A percentile compares a stretch with the other conserved stretches of the same genome.
Evolutionary conservation across 1,140 invertebrate genomes (phyloP).

Genomic region (Danaus melanippus): DNA sequence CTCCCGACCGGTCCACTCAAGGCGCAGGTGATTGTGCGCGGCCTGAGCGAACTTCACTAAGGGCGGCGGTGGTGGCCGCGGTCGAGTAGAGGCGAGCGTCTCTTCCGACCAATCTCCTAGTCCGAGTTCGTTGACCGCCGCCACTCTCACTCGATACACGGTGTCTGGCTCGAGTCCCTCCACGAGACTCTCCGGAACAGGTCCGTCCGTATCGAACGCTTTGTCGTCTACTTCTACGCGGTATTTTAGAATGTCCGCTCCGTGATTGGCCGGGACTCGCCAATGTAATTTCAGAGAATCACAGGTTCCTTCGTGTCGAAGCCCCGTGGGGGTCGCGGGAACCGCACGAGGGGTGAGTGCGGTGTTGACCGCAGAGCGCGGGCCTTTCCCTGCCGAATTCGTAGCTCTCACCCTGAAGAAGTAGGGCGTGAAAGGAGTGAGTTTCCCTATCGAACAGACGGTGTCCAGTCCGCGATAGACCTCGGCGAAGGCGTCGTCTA

Average conservation of each 20-base stretch:
- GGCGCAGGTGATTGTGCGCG: constrained; percentile 85
- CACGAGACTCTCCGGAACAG: constrained; percentile 68
- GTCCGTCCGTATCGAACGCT: constrained; percentile 73
- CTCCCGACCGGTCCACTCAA: constrained; percentile 87
- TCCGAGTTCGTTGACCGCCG: constrained; percentile 88
- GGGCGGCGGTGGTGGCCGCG: constrained; percentile 84
- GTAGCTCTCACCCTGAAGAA: constrained; percentile 84
- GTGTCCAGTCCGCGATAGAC: constrained; percentile 75
- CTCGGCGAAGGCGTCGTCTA: constrained; percentile 59
- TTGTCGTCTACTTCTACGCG: constrained; percentile 81
- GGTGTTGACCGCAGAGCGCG: constrained; percentile 77
- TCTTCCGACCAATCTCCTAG: constrained; percentile 82
- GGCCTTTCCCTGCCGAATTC: constrained; percentile 83
- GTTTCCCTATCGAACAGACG: constrained; percentile 78
- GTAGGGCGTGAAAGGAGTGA: constrained; percentile 84
- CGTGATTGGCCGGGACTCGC: constrained; percentile 81
- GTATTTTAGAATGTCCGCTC: constrained; percentile 81
- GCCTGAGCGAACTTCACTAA: constrained; percentile 79
- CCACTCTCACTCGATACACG: constrained; percentile 80
- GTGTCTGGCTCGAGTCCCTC: constrained; percentile 73
- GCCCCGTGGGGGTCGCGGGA: constrained; percentile 77
- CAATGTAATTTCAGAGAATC: constrained; percentile 80
- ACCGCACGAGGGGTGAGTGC: constrained; percentile 81
- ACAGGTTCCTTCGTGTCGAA: constrained; percentile 76
- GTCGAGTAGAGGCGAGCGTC: constrained; percentile 79